Conservation (phyloP, 2,113 vertebrate species). For the Chinchilla lanigera region DNA sequence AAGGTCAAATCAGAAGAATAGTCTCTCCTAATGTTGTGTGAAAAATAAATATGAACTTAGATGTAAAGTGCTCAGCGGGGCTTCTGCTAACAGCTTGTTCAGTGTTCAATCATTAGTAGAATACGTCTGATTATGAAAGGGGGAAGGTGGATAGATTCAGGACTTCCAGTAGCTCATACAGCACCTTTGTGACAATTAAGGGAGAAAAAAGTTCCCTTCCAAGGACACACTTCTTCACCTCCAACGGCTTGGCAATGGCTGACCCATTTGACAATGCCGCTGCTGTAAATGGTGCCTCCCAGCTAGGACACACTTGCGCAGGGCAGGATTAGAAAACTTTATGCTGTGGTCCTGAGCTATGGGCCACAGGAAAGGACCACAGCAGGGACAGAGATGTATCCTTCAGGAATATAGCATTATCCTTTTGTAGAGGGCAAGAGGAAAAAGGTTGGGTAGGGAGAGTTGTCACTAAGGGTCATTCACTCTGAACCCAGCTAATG, state of each 20-base stretch:
- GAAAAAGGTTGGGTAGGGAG: rapidly evolving
- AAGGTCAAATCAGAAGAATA: constrained; percentile 7
- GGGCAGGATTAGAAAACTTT: neutral
- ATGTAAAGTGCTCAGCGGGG: neutral
- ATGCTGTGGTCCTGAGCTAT: neutral
- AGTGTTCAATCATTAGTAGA: neutral
- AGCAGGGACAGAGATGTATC: rapidly evolving
- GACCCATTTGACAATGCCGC: no score
- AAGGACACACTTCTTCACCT: neutral
- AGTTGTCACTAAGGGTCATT: neutral
- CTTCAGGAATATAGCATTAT: neutral
- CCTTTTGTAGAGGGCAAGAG: neutral
- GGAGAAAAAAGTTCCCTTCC: neutral
- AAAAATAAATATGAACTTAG: neutral
- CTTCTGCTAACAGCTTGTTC: neutral
- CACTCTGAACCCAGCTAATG: neutral
- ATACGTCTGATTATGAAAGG: neutral
- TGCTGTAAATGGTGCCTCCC: neutral
- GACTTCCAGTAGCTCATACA: neutral
- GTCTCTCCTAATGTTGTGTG: neutral
- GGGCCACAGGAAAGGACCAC: neutral
- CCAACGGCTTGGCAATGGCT: neutral
- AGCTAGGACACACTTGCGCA: no score
- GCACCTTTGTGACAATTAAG: neutral
- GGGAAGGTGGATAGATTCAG: neutral